Base-by-base conservation (phyloP, 1,140 invertebrate species). In the Papilio helenus region DNA sequence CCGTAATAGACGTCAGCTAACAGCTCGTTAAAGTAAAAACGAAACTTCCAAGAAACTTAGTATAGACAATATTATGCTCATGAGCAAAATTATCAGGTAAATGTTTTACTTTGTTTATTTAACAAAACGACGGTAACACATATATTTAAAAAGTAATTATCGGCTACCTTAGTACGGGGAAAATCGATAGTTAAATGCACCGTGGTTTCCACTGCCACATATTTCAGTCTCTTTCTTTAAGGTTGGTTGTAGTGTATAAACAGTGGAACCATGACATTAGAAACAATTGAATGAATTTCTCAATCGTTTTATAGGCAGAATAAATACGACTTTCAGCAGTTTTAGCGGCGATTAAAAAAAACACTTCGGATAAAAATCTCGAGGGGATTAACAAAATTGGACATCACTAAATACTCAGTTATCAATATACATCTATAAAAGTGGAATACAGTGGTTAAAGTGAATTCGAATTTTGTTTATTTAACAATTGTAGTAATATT, bases 291-390 rank as follows among this genome's bases (percentile, higher is more conserved):
- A 68, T 68, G 16, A 18, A 68, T 26, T 68, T 68, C 26, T 26
- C 12, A 34, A 68, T 29, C 26, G 12, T 68, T 68, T 68, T 34
- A 61, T 26, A 20, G 10, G 34, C 55, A 34, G 29, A 77, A 65
- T 42, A 77, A 76, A 76, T 16, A n/a, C 23, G 72, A 49, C 23
- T 26, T 4, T 49, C 44, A 74, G 12, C 23, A 49, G 16, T 74
- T 20, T 74, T 74, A 74, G 46, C 42, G 72, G 10, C 72, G 20
- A 49, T 74, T 74, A 51, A 76, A 39, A 58, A 68, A 76, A 39
- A 76, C 3, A 61, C n/a, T 46, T 73, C 34, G 10, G 8, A 4
- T n/a, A 65, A 77, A 46, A 39, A n/a, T 18, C 12, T 9, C n/a
- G 39, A 44, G 58, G 16, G 20, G 55, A n/a, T 44, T 39, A 44